Conservation (phyloP, 2,888 invertebrate species). For the Agonum fuliginosum region DNA sequence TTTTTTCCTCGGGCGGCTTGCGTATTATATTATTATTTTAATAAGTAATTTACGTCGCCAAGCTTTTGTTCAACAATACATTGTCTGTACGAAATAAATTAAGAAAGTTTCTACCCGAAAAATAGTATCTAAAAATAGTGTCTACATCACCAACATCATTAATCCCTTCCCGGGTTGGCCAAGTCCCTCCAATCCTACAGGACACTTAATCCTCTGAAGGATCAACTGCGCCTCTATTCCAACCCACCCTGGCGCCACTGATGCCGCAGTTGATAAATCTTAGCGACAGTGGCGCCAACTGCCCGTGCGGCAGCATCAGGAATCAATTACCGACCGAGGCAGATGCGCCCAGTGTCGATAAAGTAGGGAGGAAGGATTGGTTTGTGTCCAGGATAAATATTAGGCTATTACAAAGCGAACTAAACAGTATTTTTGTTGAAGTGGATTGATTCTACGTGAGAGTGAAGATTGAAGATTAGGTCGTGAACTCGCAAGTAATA, state of each 20-base stretch:
- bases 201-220: constrained; percentile 34
- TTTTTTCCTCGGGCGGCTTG: no score
- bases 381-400: constrained; percentile 16
- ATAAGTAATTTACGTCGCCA: no score
- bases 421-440: neutral
- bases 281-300: constrained; percentile 36
- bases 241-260: neutral
- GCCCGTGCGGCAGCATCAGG: constrained; percentile 9
- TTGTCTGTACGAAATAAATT: no score
- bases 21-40: no score
- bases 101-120: neutral
- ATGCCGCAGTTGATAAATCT: neutral
- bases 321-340: constrained; percentile 44
- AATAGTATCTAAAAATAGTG: neutral
- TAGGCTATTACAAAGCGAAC: constrained; percentile 5
- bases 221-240: constrained; percentile 39
- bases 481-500: no score
- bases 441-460: neutral
- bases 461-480: neutral
- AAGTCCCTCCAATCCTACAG: constrained; percentile 16
- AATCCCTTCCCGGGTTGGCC: neutral
- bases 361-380: constrained; percentile 3
- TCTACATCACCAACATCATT: neutral
- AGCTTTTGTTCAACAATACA: no score
- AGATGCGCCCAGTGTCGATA: constrained; percentile 26